Evolutionary conservation across 2,113 vertebrate genomes (phyloP).

Genomic region (Hemichromis elongatus): DNA sequence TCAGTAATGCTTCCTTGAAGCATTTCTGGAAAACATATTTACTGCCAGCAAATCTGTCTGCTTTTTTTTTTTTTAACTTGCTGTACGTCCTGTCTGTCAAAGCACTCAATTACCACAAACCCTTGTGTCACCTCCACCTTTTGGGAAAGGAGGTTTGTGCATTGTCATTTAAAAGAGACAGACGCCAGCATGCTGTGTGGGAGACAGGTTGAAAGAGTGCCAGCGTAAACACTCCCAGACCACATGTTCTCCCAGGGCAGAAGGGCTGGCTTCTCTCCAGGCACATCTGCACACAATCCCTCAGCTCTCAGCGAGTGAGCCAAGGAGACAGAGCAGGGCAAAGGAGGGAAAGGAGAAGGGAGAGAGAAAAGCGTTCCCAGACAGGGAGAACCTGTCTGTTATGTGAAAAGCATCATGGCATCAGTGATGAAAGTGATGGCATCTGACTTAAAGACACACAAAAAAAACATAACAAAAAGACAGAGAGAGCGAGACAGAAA

Average conservation of each 20-base stretch:
- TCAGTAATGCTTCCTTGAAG: not conserved
- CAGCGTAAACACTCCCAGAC: conserved; percentile 78
- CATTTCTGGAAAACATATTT: not conserved
- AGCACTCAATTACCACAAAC: conserved; percentile 4
- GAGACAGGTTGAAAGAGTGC: conserved; percentile 74
- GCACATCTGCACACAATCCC: conserved; percentile 79
- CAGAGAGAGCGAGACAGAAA: not conserved
- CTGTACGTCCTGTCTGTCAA: conserved; percentile 1
- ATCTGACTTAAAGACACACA: not conserved
- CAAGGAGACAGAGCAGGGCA: conserved; percentile 42
- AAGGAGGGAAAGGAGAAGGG: not conserved
- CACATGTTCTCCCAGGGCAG: conserved; percentile 80
- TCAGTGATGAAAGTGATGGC: conserved; percentile 22
- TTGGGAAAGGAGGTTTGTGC: conserved; percentile 25
- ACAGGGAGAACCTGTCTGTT: conserved; percentile 41
- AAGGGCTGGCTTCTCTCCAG: conserved; percentile 73
- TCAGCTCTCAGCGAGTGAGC: conserved; percentile 51
- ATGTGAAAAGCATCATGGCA: not conserved
- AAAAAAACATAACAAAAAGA: not conserved
- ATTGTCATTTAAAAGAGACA: conserved; percentile 51
- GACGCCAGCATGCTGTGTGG: conserved; percentile 68
- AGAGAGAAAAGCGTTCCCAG: conserved; percentile 33
- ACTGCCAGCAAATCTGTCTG: not conserved
- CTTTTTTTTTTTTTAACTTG: not conserved
- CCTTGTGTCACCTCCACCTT: conserved; percentile 42